Conservation (phyloP, 2,113 vertebrate genomes). For the Dromas ardeola region DNA sequence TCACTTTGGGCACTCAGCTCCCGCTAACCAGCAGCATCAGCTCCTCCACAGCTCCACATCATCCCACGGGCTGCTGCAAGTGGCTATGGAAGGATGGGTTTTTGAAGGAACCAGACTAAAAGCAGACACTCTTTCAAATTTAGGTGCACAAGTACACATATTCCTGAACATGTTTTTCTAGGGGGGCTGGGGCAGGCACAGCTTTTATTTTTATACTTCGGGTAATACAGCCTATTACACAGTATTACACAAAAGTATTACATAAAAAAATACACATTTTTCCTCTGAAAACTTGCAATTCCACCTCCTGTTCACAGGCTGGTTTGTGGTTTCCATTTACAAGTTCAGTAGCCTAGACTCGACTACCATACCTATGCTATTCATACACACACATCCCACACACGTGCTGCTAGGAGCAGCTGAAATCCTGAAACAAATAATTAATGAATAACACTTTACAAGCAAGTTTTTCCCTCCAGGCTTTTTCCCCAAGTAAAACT, state of each 20-base stretch:
- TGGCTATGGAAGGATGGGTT: background rate
- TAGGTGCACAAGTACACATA: background rate
- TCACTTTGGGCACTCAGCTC: background rate
- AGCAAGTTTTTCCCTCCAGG: background rate
- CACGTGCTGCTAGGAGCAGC: background rate
- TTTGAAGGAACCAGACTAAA: background rate
- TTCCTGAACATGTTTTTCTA: background rate
- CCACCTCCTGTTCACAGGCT: background rate
- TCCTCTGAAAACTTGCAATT: background rate
- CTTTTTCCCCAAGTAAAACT: background rate
- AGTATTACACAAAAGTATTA: background rate
- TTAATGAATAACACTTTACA: background rate
- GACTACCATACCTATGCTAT: background rate
- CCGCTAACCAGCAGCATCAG: background rate
- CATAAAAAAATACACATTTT: background rate
- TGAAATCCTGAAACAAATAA: background rate
- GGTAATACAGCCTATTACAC: background rate
- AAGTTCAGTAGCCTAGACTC: background rate
- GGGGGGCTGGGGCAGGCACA: rapidly evolving
- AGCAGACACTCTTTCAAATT: background rate
- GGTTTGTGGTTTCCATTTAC: background rate
- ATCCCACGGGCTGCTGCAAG: background rate
- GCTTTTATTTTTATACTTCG: background rate
- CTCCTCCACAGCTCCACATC: background rate
- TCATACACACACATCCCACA: background rate